Base-by-base conservation (phyloP, 2,797 vertebrate species). In the Iguana delicatissima region DNA sequence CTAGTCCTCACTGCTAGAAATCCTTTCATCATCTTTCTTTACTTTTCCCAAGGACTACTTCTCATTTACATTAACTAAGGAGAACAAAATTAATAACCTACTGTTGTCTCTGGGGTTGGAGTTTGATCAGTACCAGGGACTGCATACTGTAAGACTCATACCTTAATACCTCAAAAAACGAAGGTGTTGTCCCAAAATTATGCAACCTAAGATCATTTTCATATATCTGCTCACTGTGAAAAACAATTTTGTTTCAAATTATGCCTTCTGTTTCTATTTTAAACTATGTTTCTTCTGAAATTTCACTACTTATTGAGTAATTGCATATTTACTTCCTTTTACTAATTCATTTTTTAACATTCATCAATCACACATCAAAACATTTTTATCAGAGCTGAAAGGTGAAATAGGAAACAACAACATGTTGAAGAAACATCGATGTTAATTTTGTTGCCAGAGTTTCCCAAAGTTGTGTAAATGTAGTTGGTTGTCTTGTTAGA, bases 61-160 rank as follows among this genome's bases (percentile, higher is more conserved):
- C 2, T 52, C 24, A 22, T 80, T 80, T 80, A 20, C 55, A 29
- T 72, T 76, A 38, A 35, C 18, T 20, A 24, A 38, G 57, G 16
- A 62, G 38, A 6, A 81, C 18, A 6, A 81, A 32, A 35, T 32
- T 57, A n/a, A 81, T 24, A 46, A 16, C 29, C 50, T 80, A 32
- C 29, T n/a, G 26, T 29, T 29, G 50, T 80, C 22, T 26, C 24
- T 29, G 24, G 57, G 35, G 16, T 8, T 35, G 29, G 38, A 26
- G 0, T 64, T 84, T 35, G 57, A 84, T 64, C 14, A 0, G 0
- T 26, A 6, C 57, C 35, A 67, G 6, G 38, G 64, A 79, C 10
- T 86, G 22, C 81, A 90, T 91, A 79, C 79, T 81, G 79, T 57
- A 83, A 90, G 80, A 92, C 90, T 74, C 46, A 69, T 35, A 72